Conservation (phyloP, 2,113 vertebrate species). For the Morone saxatilis region DNA sequence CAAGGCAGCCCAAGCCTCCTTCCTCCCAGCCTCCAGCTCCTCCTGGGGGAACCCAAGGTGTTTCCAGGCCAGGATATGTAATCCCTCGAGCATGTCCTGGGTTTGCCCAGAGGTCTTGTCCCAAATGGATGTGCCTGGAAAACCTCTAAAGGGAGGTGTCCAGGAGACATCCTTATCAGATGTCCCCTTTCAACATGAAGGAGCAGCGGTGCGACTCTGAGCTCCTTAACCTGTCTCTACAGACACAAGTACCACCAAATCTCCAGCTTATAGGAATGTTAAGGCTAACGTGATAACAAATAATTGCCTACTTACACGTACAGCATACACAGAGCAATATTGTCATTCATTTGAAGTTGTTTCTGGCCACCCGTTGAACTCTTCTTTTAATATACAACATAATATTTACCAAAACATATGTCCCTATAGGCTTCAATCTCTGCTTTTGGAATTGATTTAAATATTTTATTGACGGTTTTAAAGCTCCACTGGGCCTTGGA, state of each 20-base stretch:
- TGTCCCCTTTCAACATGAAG: not conserved
- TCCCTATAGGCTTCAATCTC: not conserved
- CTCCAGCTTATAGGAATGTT: not conserved
- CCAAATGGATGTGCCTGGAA: constrained; percentile 5
- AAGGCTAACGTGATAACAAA: not conserved
- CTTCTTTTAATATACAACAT: not conserved
- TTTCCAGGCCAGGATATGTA: constrained; percentile 17
- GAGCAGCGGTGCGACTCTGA: not conserved
- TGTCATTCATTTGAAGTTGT: not conserved
- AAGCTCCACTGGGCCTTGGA: not conserved
- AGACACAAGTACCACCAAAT: not conserved
- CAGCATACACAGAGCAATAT: not conserved
- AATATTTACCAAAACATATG: too few species aligned
- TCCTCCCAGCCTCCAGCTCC: not conserved
- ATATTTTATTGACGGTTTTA: not conserved
- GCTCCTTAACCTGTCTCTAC: not conserved
- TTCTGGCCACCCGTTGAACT: not conserved
- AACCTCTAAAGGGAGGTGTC: constrained; percentile 14
- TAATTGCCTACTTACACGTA: not conserved
- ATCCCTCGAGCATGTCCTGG: constrained; percentile 22
- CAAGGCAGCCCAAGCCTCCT: not conserved
- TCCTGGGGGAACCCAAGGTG: not conserved
- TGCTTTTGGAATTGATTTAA: not conserved
- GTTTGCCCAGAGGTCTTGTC: constrained; percentile 17
- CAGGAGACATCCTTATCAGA: not conserved